A percentile compares a stretch with the other conserved stretches of the same genome.
Evolutionary conservation across 2,113 vertebrate species (phyloP).

Genomic region (Lathamus discolor): DNA sequence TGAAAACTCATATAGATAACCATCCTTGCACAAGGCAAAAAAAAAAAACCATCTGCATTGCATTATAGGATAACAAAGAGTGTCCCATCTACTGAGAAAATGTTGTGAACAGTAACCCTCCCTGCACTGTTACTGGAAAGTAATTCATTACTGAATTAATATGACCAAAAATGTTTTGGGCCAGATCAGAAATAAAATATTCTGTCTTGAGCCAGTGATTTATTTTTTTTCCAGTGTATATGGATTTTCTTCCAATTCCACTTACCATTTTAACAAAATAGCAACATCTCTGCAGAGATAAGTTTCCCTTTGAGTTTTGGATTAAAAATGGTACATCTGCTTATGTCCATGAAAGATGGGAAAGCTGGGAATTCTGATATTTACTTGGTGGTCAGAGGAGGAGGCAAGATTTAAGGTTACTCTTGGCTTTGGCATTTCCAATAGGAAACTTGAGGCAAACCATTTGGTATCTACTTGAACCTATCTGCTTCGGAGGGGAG

Average conservation of each 20-base stretch:
- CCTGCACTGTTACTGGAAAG: slow-evolving; percentile 3
- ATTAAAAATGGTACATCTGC: neutral
- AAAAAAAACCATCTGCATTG: neutral
- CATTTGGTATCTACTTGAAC: neutral
- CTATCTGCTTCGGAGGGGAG: neutral
- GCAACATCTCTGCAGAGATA: neutral
- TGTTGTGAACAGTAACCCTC: neutral
- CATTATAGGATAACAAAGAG: slow-evolving; percentile 18
- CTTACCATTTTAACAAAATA: neutral
- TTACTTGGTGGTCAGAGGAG: neutral
- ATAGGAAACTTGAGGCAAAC: neutral
- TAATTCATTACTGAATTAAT: slow-evolving; percentile 16
- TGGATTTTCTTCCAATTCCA: neutral
- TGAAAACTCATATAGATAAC: neutral
- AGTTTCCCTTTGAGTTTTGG: neutral
- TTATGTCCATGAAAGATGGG: neutral
- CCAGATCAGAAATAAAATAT: slow-evolving; percentile 1
- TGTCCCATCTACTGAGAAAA: slow-evolving; percentile 40
- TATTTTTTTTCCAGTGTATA: neutral
- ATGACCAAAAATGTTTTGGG: neutral
- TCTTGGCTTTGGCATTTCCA: neutral
- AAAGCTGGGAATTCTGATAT: neutral
- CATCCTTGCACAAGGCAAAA: neutral
- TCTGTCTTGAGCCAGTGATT: neutral
- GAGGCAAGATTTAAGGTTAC: neutral